Percentiles rank a stretch among this genome's conserved stretches.
These are phyloP conservation scores for Hedya salicella DNA, from an alignment of 2,888 invertebrate genomes.

Conservation along the genomic window DNA sequence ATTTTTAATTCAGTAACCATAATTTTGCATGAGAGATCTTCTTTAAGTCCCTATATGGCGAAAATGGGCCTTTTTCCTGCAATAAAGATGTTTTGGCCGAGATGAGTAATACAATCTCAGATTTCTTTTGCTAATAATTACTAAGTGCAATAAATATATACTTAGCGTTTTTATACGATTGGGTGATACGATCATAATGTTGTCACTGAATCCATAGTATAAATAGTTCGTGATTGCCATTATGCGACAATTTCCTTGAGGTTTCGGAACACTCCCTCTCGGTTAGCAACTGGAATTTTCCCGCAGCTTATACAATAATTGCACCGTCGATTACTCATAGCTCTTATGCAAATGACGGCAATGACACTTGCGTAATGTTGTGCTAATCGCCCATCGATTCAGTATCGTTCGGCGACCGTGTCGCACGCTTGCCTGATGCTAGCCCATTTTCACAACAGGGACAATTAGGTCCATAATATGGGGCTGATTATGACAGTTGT, in stretches of 20 bases:
- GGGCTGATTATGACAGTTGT: too few species aligned
- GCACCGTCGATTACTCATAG: slow-evolving; percentile 58
- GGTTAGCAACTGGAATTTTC: slow-evolving; percentile 53
- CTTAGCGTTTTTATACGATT: neutral
- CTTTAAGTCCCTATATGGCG: too few species aligned
- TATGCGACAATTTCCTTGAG: slow-evolving; percentile 26
- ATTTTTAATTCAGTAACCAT: too few species aligned
- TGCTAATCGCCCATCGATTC: slow-evolving; percentile 37
- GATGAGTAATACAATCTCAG: too few species aligned
- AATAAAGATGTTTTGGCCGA: too few species aligned
- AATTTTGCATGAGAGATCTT: too few species aligned
- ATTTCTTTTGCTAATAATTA: too few species aligned
- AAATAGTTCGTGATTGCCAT: slow-evolving; percentile 5
- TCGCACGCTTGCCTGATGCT: neutral
- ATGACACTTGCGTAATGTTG: slow-evolving; percentile 71
- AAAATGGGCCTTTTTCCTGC: too few species aligned
- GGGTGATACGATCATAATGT: neutral
- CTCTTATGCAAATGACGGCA: slow-evolving; percentile 74
- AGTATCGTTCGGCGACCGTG: slow-evolving; percentile 1
- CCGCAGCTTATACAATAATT: slow-evolving; percentile 70
- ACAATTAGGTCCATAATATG: too few species aligned
- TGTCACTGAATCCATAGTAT: neutral
- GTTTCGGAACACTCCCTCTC: slow-evolving; percentile 22
- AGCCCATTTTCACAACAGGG: neutral
- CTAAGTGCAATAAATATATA: too few species aligned